Evolutionary conservation across 2,888 invertebrate species (phyloP).

Genomic region (Philhelius pedissequus): DNA sequence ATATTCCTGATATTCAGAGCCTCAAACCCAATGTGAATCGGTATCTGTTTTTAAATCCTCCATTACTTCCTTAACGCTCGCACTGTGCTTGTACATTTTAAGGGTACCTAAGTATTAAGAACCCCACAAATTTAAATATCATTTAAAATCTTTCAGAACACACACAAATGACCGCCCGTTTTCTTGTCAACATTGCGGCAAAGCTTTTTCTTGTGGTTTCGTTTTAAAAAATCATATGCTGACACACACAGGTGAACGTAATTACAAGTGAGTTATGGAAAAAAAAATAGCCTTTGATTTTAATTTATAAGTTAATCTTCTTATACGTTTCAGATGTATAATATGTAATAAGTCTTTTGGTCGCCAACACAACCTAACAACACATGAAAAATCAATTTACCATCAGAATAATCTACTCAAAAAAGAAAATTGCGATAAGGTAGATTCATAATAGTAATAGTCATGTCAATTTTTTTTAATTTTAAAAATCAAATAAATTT

Average conservation of each 20-base stretch:
- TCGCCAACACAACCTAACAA: conserved; percentile 39
- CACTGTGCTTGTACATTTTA: too few relatives aligned
- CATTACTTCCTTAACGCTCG: too few relatives aligned
- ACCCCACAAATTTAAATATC: background rate
- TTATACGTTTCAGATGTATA: conserved; percentile 30
- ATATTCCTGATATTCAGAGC: too few relatives aligned
- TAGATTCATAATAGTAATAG: conserved; percentile 19
- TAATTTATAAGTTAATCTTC: background rate
- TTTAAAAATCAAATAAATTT: background rate
- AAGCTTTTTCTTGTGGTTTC: conserved; percentile 47
- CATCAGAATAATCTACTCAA: conserved; percentile 42
- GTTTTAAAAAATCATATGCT: conserved; percentile 60
- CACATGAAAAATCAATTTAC: conserved; percentile 52
- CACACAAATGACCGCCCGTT: conserved; percentile 60
- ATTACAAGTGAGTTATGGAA: conserved; percentile 27
- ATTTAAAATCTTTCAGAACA: conserved; percentile 23
- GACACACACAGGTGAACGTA: conserved; percentile 41
- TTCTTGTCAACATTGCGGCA: conserved; percentile 42
- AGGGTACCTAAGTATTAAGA: background rate
- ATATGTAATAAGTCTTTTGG: conserved; percentile 56
- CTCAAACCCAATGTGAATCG: too few relatives aligned
- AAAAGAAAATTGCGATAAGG: conserved; percentile 30
- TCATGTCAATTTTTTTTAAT: background rate
- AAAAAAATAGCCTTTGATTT: background rate
- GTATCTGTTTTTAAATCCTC: too few relatives aligned